phyloP scores from a whole-genome alignment of 2,888 invertebrate species.

The Thymelicus lineola region DNA sequence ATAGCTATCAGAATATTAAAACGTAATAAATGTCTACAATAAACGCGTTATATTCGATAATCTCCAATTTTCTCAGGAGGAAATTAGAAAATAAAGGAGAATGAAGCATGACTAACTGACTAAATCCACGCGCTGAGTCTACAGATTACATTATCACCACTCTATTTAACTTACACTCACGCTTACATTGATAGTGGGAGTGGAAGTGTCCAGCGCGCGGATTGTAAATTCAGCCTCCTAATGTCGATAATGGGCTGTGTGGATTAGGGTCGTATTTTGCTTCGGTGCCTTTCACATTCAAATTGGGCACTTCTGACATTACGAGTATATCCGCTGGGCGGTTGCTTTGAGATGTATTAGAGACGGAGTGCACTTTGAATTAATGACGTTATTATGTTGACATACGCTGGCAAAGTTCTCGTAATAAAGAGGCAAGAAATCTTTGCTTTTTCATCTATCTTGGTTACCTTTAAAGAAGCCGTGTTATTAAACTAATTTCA shows the following conservation, averaged over 20 bases:
- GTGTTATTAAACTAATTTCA: too few species aligned
- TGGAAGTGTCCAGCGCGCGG: conserved; percentile 18
- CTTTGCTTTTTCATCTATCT: background rate
- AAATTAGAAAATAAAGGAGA: background rate
- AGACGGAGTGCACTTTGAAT: background rate
- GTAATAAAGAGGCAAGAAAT: background rate
- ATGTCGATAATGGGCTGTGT: conserved; percentile 33
- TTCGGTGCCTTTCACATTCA: conserved; percentile 34
- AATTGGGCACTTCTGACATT: conserved; percentile 21
- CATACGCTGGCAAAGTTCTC: background rate
- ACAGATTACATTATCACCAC: background rate
- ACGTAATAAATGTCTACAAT: too few species aligned
- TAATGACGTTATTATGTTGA: background rate
- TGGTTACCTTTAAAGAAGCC: too few species aligned
- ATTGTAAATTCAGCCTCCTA: conserved; percentile 31
- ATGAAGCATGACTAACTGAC: background rate
- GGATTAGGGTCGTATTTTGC: conserved; percentile 34
- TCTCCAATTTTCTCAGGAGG: background rate
- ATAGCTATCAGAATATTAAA: too few species aligned
- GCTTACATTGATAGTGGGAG: background rate
- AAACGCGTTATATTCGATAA: too few species aligned
- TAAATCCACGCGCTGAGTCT: background rate
- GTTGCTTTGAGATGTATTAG: conserved; percentile 31
- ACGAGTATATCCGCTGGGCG: conserved; percentile 10
- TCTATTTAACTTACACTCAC: conserved; percentile 7